Conservation (phyloP, 2,888 invertebrate species). For the Enchytraeus crypticus region DNA sequence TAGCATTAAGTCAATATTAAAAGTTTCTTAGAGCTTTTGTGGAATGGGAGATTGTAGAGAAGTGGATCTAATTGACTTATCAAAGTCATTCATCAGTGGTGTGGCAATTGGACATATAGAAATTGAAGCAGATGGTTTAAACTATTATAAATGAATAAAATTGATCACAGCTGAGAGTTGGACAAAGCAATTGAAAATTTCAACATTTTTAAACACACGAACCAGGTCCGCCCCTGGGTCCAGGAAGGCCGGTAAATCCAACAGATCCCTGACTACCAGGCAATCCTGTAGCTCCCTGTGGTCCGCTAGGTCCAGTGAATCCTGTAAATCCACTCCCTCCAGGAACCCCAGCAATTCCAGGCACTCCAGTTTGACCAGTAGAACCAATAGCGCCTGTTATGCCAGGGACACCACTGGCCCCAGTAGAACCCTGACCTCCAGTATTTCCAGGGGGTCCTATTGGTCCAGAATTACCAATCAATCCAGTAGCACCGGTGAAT, state of each 20-base stretch:
- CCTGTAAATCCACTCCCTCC: conserved; percentile 17
- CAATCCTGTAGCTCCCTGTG: conserved; percentile 12
- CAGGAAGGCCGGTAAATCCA: conserved; percentile 12
- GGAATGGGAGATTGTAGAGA: too few relatives aligned
- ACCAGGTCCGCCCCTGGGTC: conserved; percentile 17
- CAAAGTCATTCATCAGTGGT: too few relatives aligned
- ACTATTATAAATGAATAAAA: too few relatives aligned
- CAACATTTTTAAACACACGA: conserved; percentile 16
- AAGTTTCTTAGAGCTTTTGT: too few relatives aligned
- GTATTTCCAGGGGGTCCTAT: conserved; percentile 13
- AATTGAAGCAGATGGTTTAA: too few relatives aligned
- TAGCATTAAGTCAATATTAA: too few relatives aligned
- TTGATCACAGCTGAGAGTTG: too few relatives aligned
- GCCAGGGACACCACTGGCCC: conserved; percentile 6
- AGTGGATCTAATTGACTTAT: too few relatives aligned
- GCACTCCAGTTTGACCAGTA: conserved; percentile 53
- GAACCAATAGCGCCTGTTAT: conserved; percentile 8
- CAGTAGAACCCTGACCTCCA: conserved; percentile 20
- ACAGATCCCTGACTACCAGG: conserved; percentile 13
- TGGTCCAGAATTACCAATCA: conserved; percentile 15
- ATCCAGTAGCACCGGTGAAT: conserved; percentile 7
- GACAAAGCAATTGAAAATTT: too few relatives aligned
- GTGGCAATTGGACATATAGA: too few relatives aligned
- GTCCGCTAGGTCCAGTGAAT: conserved; percentile 18
- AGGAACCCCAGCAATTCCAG: conserved; percentile 11